Evolutionary conservation across 2,888 invertebrate species (phyloP).

Genomic region (Nowickia ferox): DNA sequence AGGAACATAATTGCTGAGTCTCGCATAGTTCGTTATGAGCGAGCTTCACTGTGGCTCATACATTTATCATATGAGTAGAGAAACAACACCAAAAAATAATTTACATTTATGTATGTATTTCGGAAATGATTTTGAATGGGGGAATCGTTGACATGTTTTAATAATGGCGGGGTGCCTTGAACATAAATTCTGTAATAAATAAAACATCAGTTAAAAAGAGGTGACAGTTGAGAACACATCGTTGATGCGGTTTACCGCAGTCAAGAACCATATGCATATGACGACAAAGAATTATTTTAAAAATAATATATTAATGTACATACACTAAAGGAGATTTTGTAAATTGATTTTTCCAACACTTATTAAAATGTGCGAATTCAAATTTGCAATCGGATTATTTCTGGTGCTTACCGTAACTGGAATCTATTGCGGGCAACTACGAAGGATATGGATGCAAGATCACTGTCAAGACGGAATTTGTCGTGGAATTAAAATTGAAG

Average conservation of each 20-base stretch:
- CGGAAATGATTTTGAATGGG: conserved; percentile 24
- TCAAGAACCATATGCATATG: conserved; percentile 59
- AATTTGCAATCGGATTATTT: conserved; percentile 10
- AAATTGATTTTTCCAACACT: not conserved
- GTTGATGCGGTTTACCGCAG: conserved; percentile 75
- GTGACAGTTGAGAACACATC: conserved; percentile 78
- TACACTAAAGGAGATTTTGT: not conserved
- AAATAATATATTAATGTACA: not conserved
- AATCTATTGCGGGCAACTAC: conserved; percentile 76
- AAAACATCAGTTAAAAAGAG: conserved; percentile 76
- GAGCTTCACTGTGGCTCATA: not conserved
- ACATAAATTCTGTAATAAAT: conserved; percentile 53
- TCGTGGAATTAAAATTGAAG: conserved; percentile 78
- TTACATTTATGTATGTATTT: conserved; percentile 15
- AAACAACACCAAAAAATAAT: not conserved
- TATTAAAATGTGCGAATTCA: conserved; percentile 34
- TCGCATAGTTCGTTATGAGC: too few relatives aligned
- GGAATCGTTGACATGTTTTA: conserved; percentile 13
- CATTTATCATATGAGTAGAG: conserved; percentile 4
- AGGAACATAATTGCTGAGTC: too few relatives aligned
- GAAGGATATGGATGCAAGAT: conserved; percentile 82
- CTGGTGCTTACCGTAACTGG: conserved; percentile 17
- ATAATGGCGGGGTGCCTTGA: conserved; percentile 28
- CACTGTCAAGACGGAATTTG: conserved; percentile 80
- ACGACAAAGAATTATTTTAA: conserved; percentile 15